Conservation (phyloP, 2,797 vertebrate genomes). For the Choloepus didactylus region DNA sequence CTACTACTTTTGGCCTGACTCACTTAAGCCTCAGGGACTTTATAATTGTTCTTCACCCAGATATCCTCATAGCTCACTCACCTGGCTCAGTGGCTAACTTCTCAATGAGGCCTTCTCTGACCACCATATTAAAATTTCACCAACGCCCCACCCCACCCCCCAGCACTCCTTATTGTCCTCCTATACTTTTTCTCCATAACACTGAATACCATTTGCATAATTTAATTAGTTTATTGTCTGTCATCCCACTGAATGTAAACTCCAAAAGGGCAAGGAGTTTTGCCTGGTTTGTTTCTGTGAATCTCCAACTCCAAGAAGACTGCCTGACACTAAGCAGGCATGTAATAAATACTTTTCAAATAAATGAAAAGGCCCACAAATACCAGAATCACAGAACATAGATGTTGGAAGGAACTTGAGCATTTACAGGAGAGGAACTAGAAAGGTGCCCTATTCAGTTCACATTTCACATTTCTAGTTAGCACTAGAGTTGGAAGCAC, state of each 20-base stretch:
- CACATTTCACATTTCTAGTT: not conserved
- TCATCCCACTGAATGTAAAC: not conserved
- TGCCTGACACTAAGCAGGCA: not conserved
- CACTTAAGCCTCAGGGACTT: not conserved
- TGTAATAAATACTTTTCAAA: not conserved
- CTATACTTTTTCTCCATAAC: not conserved
- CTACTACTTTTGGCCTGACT: not conserved
- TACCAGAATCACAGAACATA: not conserved
- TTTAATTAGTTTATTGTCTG: not conserved
- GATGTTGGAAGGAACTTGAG: not conserved
- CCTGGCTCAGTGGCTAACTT: not conserved
- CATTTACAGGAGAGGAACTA: not conserved
- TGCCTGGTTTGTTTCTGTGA: not conserved
- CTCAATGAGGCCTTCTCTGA: not conserved
- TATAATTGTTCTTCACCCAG: not conserved
- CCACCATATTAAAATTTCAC: not conserved
- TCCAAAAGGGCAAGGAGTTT: not conserved
- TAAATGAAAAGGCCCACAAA: not conserved
- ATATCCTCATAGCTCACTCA: not conserved
- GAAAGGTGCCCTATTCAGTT: not conserved
- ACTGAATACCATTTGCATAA: not conserved
- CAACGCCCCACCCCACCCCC: not conserved
- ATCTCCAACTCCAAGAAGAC: not conserved
- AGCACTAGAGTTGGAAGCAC: not conserved
- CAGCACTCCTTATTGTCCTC: not conserved